phyloP scores from a whole-genome alignment of 2,113 vertebrate genomes.

The Gymnogyps californianus region DNA sequence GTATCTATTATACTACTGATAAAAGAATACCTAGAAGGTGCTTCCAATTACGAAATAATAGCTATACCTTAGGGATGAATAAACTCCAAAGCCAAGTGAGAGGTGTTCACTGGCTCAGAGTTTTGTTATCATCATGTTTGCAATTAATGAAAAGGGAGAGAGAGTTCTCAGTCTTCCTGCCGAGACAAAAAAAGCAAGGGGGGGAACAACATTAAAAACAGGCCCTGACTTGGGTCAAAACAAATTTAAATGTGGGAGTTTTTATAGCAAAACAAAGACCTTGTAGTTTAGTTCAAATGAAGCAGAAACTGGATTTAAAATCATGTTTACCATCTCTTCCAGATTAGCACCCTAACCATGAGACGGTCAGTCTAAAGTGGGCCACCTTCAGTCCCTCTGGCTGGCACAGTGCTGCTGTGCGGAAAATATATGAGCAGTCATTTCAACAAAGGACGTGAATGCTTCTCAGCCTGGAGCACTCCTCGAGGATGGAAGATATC shows the following conservation, averaged over 20 bases:
- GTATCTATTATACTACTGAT: background rate
- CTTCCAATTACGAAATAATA: slow-evolving; percentile 13
- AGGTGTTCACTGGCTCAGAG: background rate
- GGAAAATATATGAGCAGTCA: background rate
- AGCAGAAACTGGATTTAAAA: slow-evolving; percentile 12
- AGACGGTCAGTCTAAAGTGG: background rate
- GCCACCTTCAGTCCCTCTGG: background rate
- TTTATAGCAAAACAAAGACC: background rate
- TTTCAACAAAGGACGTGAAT: background rate
- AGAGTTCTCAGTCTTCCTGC: background rate
- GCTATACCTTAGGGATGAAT: slow-evolving; percentile 40
- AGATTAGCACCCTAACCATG: background rate
- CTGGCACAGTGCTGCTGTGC: background rate
- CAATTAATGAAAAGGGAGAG: background rate
- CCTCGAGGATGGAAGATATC: background rate
- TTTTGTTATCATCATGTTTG: background rate
- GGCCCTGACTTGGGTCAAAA: background rate
- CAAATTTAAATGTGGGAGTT: background rate
- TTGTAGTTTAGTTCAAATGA: background rate
- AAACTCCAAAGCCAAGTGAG: slow-evolving; percentile 29
- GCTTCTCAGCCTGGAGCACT: background rate
- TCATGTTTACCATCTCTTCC: background rate
- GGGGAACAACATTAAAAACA: background rate
- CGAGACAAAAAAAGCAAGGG: background rate
- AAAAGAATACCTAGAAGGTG: slow-evolving; percentile 26